Conservation (phyloP, 2,113 vertebrate genomes). For the Dipodomys stephensi region DNA sequence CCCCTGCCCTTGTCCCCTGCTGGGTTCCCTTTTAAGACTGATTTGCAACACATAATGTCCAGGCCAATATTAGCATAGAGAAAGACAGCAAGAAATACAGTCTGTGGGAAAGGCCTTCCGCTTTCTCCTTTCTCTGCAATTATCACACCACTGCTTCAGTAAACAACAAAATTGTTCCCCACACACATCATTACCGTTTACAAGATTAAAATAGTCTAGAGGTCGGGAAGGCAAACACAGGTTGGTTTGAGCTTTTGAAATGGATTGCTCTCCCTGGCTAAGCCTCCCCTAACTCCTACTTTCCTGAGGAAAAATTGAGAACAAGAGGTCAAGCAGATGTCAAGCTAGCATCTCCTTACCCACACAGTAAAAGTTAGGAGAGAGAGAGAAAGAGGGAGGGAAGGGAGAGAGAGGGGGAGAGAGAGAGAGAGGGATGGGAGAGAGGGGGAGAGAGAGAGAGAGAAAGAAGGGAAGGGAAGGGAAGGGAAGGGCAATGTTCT, state of each 20-base stretch:
- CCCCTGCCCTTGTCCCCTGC: background rate
- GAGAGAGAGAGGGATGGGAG: no score
- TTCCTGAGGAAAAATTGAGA: background rate
- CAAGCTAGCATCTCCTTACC: background rate
- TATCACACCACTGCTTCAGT: slow-evolving; percentile 75
- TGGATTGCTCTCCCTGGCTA: slow-evolving; percentile 4
- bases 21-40: background rate
- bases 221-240: slow-evolving; percentile 42
- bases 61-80: slow-evolving; percentile 60
- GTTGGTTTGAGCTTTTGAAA: slow-evolving; percentile 43
- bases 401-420: no score
- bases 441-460: background rate
- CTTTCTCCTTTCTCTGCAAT: slow-evolving; percentile 71
- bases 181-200: slow-evolving; percentile 66
- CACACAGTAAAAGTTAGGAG: background rate
- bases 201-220: slow-evolving; percentile 73
- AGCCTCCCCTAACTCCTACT: background rate
- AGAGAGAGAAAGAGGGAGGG: background rate
- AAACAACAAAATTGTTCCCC: slow-evolving; percentile 75
- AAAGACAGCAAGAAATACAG: slow-evolving; percentile 34
- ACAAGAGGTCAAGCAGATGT: background rate
- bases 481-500: fast-evolving
- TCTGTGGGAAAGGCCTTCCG: slow-evolving; percentile 64
- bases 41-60: slow-evolving; percentile 20
- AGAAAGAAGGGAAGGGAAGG: background rate